Conservation (phyloP, 2,797 vertebrate genomes). For the Anguilla pacifica region DNA sequence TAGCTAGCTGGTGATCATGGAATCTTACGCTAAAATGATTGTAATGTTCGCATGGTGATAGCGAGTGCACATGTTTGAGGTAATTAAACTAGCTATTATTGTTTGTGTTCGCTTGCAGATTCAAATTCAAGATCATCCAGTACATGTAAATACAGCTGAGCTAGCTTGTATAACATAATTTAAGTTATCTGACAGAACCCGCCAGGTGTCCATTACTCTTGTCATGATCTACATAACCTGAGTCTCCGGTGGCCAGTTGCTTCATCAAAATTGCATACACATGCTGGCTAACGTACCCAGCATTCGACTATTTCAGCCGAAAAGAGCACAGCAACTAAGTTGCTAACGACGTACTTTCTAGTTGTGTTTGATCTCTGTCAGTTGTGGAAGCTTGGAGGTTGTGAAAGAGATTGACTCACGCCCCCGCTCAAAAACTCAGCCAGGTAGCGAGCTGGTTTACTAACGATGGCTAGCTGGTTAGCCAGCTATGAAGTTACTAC, state of each 20-base stretch:
- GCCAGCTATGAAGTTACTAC: not conserved
- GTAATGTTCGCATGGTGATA: not conserved
- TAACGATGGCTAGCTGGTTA: not conserved
- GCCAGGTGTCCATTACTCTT: constrained; percentile 1
- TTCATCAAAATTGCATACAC: not conserved
- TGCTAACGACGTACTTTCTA: too few relatives aligned
- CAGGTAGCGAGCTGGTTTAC: not conserved
- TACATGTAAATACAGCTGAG: not conserved
- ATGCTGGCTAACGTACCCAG: not conserved
- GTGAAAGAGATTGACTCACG: not conserved
- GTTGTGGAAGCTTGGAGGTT: not conserved
- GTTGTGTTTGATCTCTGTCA: too few relatives aligned
- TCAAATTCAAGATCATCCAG: not conserved
- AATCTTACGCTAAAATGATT: not conserved
- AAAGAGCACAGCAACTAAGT: too few relatives aligned
- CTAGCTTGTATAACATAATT: not conserved
- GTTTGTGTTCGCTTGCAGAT: not conserved
- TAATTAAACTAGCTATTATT: not conserved
- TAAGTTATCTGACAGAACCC: not conserved
- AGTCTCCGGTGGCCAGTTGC: not conserved
- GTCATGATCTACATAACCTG: not conserved
- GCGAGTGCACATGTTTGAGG: too few relatives aligned
- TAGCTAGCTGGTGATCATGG: not conserved
- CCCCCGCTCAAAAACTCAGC: constrained; percentile 7
- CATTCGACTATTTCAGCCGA: too few relatives aligned